Evolutionary conservation across 2,888 invertebrate species (phyloP).

Genomic region (Leptopilina syphax): DNA sequence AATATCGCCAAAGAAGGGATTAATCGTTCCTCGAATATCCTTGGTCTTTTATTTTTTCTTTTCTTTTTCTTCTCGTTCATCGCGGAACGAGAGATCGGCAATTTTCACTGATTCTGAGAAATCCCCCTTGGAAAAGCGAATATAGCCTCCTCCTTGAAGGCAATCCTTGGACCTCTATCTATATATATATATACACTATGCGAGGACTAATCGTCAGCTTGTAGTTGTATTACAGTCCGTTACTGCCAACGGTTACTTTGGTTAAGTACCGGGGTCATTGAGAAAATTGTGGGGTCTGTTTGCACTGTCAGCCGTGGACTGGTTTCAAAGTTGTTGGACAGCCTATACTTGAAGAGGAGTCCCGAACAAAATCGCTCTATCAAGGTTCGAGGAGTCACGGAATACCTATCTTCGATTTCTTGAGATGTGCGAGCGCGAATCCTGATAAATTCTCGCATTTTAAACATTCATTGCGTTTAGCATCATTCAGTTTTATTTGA

Average conservation of each 20-base stretch:
- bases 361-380: slow-evolving; percentile 72
- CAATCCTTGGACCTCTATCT: slow-evolving; percentile 45
- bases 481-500: too few species aligned
- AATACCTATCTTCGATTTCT: slow-evolving; percentile 41
- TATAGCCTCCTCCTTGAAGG: slow-evolving; percentile 46
- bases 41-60: slow-evolving; percentile 1
- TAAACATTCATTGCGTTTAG: too few species aligned
- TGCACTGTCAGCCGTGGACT: slow-evolving; percentile 75
- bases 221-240: slow-evolving; percentile 62
- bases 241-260: slow-evolving; percentile 72
- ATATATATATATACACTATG: slow-evolving; percentile 45
- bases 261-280: slow-evolving; percentile 73
- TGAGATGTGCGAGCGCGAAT: slow-evolving; percentile 33
- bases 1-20: slow-evolving; percentile 39
- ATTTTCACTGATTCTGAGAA: slow-evolving; percentile 28
- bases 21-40: slow-evolving; percentile 38
- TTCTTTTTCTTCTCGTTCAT: background rate
- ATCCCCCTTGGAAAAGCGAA: slow-evolving; percentile 49
- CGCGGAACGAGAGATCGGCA: slow-evolving; percentile 6
- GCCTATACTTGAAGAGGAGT: slow-evolving; percentile 71
- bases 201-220: slow-evolving; percentile 63
- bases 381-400: slow-evolving; percentile 53
- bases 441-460: background rate
- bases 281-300: slow-evolving; percentile 76
- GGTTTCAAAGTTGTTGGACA: slow-evolving; percentile 72